Conservation (phyloP, 1,140 invertebrate genomes). For the Panagrolaimus sp. region DNA sequence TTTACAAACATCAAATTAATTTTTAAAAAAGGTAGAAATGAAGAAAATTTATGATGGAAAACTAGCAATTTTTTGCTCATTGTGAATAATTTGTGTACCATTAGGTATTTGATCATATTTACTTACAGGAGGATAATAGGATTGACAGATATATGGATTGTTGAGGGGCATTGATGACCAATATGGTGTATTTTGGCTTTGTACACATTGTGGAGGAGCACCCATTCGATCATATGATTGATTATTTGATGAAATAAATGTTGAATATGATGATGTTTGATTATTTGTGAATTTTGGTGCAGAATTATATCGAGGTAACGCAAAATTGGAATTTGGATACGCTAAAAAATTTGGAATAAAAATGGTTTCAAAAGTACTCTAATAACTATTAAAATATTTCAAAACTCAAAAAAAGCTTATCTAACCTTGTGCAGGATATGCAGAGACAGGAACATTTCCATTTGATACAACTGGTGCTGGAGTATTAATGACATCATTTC, state of each 20-base stretch:
- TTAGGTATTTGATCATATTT: slow-evolving; percentile 3
- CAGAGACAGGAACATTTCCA: background rate
- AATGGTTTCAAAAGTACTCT: too few relatives aligned
- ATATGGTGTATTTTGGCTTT: background rate
- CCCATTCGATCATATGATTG: background rate
- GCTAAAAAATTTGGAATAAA: too few relatives aligned
- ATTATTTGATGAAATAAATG: slow-evolving; percentile 5
- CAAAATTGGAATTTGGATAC: slow-evolving; percentile 7
- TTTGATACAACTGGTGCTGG: background rate
- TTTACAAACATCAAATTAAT: too few relatives aligned
- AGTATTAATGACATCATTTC: background rate
- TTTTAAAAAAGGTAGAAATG: too few relatives aligned
- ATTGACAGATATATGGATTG: slow-evolving; percentile 8
- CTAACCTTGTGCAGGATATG: too few relatives aligned
- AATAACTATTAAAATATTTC: too few relatives aligned
- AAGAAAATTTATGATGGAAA: too few relatives aligned
- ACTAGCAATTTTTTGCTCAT: slow-evolving; percentile 1
- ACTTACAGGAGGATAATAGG: slow-evolving; percentile 10
- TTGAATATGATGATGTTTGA: slow-evolving; percentile 9
- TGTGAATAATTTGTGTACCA: background rate
- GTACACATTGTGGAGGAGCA: background rate
- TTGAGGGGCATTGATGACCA: slow-evolving; percentile 1
- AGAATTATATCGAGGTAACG: slow-evolving; percentile 4
- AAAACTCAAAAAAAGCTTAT: too few relatives aligned
- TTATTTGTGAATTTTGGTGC: background rate